Base-by-base conservation (phyloP, 2,888 invertebrate genomes). In the Microctonus aethiopoides region DNA sequence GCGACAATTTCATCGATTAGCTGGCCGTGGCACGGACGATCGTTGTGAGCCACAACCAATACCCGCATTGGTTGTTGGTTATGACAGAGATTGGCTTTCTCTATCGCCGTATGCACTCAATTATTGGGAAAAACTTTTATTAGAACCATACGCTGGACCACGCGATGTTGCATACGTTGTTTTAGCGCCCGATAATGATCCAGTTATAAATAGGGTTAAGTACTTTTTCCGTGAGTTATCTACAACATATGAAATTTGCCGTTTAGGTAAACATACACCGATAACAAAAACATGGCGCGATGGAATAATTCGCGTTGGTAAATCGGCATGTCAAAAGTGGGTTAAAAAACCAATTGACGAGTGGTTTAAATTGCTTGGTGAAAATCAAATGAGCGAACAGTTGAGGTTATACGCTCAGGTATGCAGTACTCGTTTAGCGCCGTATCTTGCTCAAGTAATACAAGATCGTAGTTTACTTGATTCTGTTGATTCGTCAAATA, bases 11-110 rank as follows among this genome's bases (percentile, higher is more conserved):
- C 98, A 98, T 89, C 91, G 96, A 71, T 89, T 98, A 72, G 97
- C 98, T 51, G 98, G 97, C 9, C 90, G 97, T 84, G 97, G 96
- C 67, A 95, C 96, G 68, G 95, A 96, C 84, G 98, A 98, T 85
- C 94, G 96, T 75, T 97, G 97, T 88, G 98, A 98, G 85, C 98
- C 98, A 39, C 98, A 98, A 87, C 98, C 98, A 0, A 96, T 98
- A 80, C 98, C 98, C 24, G 94, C 96, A 4, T 89, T 98, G 57
- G 92, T 98, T 67, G 96, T 97, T 51, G 98, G 98, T 0, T 95
- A 95, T 87, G 98, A 98, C 83, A 94, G 95, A 80, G 98, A 99
- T 84, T 97, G 97, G 95, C 88, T 98, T 57, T 93, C 96, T 6
- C 88, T 98, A 51, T 95, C 98, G n/a, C 98, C 98, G 0, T 95